Evolutionary conservation across 2,797 vertebrate species (phyloP).

Genomic region (Dicrostonyx torquatus): DNA sequence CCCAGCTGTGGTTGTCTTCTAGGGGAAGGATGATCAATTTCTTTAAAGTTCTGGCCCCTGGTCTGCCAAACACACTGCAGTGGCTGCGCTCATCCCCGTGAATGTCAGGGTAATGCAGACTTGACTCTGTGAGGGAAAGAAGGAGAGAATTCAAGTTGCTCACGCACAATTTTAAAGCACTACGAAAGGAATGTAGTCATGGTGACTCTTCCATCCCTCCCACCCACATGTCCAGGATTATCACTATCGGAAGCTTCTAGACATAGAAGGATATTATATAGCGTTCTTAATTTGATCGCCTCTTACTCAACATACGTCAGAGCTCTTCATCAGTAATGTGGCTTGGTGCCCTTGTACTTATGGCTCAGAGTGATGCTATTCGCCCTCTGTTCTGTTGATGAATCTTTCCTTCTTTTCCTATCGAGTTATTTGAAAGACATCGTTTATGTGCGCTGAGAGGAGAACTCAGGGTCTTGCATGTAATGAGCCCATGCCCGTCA

Average conservation of each 20-base stretch:
- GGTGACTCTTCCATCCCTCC: not conserved
- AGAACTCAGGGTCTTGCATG: not conserved
- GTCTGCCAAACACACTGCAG: not conserved
- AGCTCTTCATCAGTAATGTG: not conserved
- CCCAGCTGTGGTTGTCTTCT: no score
- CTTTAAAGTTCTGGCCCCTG: not conserved
- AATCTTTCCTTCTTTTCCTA: not conserved
- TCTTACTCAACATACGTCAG: not conserved
- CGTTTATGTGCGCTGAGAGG: not conserved
- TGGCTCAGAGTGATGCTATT: not conserved
- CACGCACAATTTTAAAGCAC: not conserved
- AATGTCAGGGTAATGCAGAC: no score
- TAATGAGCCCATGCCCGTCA: not conserved
- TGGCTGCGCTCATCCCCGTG: no score
- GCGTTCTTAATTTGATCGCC: not conserved
- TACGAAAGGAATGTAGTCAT: not conserved
- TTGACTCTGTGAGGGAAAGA: not conserved
- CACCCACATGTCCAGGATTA: not conserved
- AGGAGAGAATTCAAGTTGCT: not conserved
- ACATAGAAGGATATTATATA: not conserved
- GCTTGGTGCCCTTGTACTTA: not conserved
- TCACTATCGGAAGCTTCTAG: not conserved
- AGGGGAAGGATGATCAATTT: not conserved
- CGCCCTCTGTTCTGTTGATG: not conserved
- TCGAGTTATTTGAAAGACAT: not conserved